Evolutionary conservation across 2,797 vertebrate genomes (phyloP), one percentile per base, ranked within the genome.

Genomic region (Vespertilio murinus): DNA sequence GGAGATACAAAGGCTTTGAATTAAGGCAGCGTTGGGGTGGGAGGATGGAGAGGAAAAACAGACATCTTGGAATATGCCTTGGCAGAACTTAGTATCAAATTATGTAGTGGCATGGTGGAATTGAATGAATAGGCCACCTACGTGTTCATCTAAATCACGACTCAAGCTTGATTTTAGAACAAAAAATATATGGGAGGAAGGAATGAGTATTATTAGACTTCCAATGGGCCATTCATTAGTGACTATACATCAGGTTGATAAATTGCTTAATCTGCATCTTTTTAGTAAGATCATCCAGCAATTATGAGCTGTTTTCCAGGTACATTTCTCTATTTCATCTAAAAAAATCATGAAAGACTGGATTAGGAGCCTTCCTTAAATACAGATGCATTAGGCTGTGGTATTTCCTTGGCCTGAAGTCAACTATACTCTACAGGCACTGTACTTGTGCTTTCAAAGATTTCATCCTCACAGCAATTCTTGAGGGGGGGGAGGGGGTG

Each of bases 181-280:
- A 70, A 33, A 38, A 70, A 33, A 38, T 30, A 0, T 6, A 1
- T 78, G n/a, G 38, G 49, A 56, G 54, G 30, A 30, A n/a, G 5
- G 5, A 38, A 18, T 28, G 12, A 0, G 54, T 40, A 13, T 28
- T n/a, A n/a, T n/a, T n/a, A 28, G 85, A 54, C n/a, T n/a, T 16
- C 3, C 23, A 28, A 70, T n/a, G 18, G 54, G 30, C 64, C 42
- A 11, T 5, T 22, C 45, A 8, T 7, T 22, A 28, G 33, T 52
- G n/a, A 52, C 0, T 0, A 0, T 4, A 16, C 8, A 10, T 56
- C 5, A 17, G 49, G 35, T 64, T 25, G 65, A 40, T 40, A 11
- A 3, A 4, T 45, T 33, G 22, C 23, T 73, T 23, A 20, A 33
- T 54, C 17, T 74, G 20, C 18, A 23, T 56, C 45, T 65, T 61